phyloP scores from a whole-genome alignment of 2,888 invertebrate species.

The Lacanobia wlatinum region DNA sequence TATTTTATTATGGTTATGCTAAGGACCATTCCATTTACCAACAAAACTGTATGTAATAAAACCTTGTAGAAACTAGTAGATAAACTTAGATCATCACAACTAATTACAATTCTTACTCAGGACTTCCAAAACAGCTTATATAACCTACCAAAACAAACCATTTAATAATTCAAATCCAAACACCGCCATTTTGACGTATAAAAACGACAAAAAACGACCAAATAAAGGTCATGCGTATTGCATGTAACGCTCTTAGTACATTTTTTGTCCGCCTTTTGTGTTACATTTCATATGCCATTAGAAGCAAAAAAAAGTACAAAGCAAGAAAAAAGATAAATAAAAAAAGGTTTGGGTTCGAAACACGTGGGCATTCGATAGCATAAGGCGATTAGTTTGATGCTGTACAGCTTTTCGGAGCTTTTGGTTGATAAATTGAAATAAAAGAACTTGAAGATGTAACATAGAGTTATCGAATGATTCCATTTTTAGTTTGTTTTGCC shows the following conservation, averaged over 20 bases:
- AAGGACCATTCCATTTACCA: no score
- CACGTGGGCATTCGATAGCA: constrained; percentile 76
- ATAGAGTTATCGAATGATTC: accelerated
- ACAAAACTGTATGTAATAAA: neutral
- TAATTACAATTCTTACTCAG: neutral
- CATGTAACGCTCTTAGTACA: constrained; percentile 51
- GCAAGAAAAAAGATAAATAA: constrained; percentile 66
- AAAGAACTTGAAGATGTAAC: constrained; percentile 4
- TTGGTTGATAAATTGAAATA: constrained; percentile 1
- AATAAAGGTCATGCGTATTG: constrained; percentile 64
- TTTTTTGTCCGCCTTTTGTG: constrained; percentile 67
- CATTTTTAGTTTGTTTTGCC: neutral
- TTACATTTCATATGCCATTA: constrained; percentile 74
- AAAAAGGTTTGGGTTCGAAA: constrained; percentile 72
- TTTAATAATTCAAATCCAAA: constrained; percentile 32
- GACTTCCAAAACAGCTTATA: neutral
- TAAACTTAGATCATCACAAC: neutral
- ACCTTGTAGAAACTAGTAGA: neutral
- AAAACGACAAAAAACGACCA: constrained; percentile 42
- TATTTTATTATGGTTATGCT: no score
- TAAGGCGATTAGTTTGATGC: constrained; percentile 55
- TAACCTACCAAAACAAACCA: constrained; percentile 38
- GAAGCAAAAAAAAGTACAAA: constrained; percentile 73
- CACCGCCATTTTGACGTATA: constrained; percentile 52
- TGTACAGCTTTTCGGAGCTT: constrained; percentile 25